phyloP scores from a whole-genome alignment of 2,888 invertebrate species.

The Oxyscelio sp. region DNA sequence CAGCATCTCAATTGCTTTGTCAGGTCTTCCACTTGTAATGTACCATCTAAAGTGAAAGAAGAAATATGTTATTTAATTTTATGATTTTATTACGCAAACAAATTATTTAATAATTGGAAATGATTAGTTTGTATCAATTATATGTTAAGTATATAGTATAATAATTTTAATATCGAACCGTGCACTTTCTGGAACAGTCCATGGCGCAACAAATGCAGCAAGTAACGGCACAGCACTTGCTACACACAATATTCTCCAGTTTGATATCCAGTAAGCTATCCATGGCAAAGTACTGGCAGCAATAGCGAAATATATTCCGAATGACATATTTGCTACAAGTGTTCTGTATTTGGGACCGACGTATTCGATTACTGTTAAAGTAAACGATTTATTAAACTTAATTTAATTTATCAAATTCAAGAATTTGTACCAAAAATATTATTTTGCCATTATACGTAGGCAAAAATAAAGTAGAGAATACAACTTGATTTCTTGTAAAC shows the following conservation, averaged over 20 bases:
- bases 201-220: constrained; percentile 92
- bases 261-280: constrained; percentile 94
- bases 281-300: constrained; percentile 95
- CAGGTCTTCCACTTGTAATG: constrained; percentile 94
- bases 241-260: constrained; percentile 94
- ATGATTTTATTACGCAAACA: background rate
- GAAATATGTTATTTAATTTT: no score
- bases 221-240: constrained; percentile 93
- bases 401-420: no score
- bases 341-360: constrained; percentile 97
- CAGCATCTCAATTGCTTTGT: constrained; percentile 93
- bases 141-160: background rate
- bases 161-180: constrained; percentile 82
- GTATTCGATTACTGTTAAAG: constrained; percentile 93
- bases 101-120: constrained; percentile 6
- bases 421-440: no score
- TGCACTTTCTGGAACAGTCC: constrained; percentile 95
- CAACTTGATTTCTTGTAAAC: no score
- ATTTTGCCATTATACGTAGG: no score
- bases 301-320: constrained; percentile 95
- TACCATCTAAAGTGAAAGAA: constrained; percentile 91
- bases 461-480: no score
- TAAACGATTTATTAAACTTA: no score
- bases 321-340: constrained; percentile 96
- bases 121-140: background rate